Conservation (phyloP, 1,140 invertebrate species). For the Ceratosolen fusciceps region DNA sequence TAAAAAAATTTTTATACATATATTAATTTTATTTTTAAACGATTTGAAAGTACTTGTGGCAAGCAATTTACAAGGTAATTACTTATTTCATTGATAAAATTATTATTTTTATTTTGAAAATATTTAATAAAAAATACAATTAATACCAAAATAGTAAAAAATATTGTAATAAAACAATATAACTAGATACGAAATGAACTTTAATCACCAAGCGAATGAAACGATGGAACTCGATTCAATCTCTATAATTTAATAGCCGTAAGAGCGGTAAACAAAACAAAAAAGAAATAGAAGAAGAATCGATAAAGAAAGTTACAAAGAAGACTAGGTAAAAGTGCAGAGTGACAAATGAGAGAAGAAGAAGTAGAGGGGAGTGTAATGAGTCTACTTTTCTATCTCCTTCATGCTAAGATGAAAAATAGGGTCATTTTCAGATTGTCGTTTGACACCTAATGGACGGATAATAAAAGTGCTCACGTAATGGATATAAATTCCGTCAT, state of each 20-base stretch:
- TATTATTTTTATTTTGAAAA: no score
- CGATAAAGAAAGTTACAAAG: neutral
- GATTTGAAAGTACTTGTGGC: no score
- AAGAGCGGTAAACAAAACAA: neutral
- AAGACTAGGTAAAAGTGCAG: neutral
- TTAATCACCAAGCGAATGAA: no score
- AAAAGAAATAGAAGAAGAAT: neutral
- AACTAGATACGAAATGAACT: no score
- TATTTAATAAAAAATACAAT: no score
- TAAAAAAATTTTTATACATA: no score
- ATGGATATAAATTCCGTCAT: neutral
- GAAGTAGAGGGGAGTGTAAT: neutral
- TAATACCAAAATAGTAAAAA: no score
- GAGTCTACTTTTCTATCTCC: neutral
- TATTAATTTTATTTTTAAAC: no score
- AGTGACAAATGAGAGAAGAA: neutral
- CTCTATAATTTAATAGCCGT: neutral
- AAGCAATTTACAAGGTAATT: no score
- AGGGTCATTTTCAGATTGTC: constrained; percentile 20
- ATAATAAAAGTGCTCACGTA: constrained; percentile 34
- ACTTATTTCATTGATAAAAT: no score
- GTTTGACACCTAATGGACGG: constrained; percentile 27
- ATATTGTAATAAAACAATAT: no score
- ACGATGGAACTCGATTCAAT: no score
- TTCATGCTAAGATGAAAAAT: neutral